Evolutionary conservation across 1,140 invertebrate genomes (phyloP), one percentile per base, ranked within the genome.

Genomic region (Meloidogyne chitwoodi): DNA sequence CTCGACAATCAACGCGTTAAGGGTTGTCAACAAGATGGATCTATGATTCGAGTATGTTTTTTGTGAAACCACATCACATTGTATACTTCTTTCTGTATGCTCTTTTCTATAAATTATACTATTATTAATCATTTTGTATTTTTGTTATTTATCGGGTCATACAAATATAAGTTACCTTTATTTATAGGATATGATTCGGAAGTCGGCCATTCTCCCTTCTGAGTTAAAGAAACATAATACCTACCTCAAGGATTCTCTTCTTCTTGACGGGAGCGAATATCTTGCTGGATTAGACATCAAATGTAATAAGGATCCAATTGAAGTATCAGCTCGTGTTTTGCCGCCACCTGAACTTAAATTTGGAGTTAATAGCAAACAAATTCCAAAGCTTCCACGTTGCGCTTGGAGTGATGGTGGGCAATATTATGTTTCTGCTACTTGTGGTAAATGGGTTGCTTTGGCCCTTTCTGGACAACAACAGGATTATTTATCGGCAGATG

Each of bases 1-100:
- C 38, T 34, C 4, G 75, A 76, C 75, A 41, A 75, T 27, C 75
- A 76, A 19, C 69, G 75, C 5, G 48, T 76, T 63, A 26, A 34
- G 0, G 8, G 4, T 8, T 14, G 4, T 34, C 70, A 74, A 26
- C 69, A 74, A 24, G 62, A 38, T 73, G 48, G 11, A 14, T 16
- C 73, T n/a, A 31, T 34, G 27, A 38, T 34, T 56, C n/a, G 38
- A 44, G 74, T 22, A 56, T 6, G 16, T 56, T n/a, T 56, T 48
- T 48, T n/a, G n/a, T n/a, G n/a, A n/a, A n/a, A n/a, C n/a, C n/a
- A n/a, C n/a, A n/a, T n/a, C n/a, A n/a, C n/a, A n/a, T n/a, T n/a
- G n/a, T n/a, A n/a, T n/a, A n/a, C n/a, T n/a, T n/a, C n/a, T n/a
- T n/a, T n/a, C n/a, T n/a, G n/a, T n/a, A n/a, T n/a, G n/a, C 4